Evolutionary conservation across 2,888 invertebrate genomes (phyloP), one percentile per base, ranked within the genome.

Genomic region (Stenichneumon culpator): DNA sequence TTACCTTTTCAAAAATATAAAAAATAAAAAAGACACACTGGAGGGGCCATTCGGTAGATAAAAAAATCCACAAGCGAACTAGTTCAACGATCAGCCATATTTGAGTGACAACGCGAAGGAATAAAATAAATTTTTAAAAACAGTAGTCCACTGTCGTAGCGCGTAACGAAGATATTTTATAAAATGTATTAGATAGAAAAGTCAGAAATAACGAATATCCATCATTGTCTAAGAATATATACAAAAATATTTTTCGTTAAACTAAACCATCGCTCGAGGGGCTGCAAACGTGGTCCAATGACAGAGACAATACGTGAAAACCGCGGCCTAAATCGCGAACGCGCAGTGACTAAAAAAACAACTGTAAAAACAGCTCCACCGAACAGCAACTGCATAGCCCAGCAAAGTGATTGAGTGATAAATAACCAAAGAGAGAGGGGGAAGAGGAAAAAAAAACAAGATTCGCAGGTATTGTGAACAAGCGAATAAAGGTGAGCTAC

Each of bases 111-210:
- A 67, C 16, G 22, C 50, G 39, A 47, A 25, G 79, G 44, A 28
- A 52, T 67, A 19, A 47, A 47, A 79, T 47, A 52, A 57, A 79
- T 25, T 19, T 60, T 47, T 39, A 67, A n/a, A 68, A 54, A 44
- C 54, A 47, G 68, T 79, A 70, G 87, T 83, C 87, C 83, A 86
- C 84, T 87, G 86, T 73, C 28, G 36, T 44, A 81, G 22, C 67
- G 36, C 80, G 47, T 83, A 79, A 83, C 36, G 25, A 68, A 70
- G 9, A 74, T 79, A 84, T 86, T 86, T 86, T 86, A 80, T 81
- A 74, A 74, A 78, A 72, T 57, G 54, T 83, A 79, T 83, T 74
- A 60, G 69, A 67, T 39, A 47, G 0, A 57, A 11, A 65, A 25
- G 3, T 28, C 65, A 25, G 47, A 36, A 19, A 44, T 44, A 44